Evolutionary conservation across 2,113 vertebrate species (phyloP).

Genomic region (Struthidea cinerea): DNA sequence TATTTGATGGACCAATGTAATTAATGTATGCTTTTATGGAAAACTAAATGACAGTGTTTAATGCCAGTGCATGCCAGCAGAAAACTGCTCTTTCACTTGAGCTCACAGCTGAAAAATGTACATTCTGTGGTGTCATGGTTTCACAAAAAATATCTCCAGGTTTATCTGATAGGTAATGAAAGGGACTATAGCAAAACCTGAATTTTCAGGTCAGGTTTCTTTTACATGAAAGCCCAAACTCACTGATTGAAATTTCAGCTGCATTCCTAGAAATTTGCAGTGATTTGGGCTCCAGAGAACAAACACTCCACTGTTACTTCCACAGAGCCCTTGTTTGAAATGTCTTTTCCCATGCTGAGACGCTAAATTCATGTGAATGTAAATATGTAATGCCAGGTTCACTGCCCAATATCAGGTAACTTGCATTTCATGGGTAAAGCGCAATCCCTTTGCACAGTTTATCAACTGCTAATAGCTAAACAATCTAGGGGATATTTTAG

Average conservation of each 20-base stretch:
- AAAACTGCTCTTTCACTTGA: background rate
- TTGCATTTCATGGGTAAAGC: background rate
- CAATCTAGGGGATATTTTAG: background rate
- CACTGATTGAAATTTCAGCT: conserved; percentile 43
- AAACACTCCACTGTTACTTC: conserved; percentile 39
- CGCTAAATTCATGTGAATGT: background rate
- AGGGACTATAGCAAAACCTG: background rate
- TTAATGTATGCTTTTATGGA: background rate
- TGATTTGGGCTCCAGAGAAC: conserved; percentile 22
- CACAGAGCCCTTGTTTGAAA: background rate
- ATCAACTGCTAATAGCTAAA: background rate
- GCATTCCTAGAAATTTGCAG: conserved; percentile 43
- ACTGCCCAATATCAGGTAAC: background rate
- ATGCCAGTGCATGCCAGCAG: background rate
- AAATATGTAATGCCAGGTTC: background rate
- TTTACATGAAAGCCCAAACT: conserved; percentile 14
- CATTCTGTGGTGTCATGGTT: conserved; percentile 11
- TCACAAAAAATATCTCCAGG: background rate
- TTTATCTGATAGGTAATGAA: conserved; percentile 22
- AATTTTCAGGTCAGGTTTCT: conserved; percentile 49
- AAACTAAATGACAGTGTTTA: background rate
- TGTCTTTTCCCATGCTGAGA: conserved; percentile 17
- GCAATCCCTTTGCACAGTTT: background rate
- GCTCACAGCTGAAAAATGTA: background rate
- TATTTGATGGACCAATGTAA: background rate